Evolutionary conservation across 2,113 vertebrate species (phyloP).

Genomic region (Melospiza georgiana): DNA sequence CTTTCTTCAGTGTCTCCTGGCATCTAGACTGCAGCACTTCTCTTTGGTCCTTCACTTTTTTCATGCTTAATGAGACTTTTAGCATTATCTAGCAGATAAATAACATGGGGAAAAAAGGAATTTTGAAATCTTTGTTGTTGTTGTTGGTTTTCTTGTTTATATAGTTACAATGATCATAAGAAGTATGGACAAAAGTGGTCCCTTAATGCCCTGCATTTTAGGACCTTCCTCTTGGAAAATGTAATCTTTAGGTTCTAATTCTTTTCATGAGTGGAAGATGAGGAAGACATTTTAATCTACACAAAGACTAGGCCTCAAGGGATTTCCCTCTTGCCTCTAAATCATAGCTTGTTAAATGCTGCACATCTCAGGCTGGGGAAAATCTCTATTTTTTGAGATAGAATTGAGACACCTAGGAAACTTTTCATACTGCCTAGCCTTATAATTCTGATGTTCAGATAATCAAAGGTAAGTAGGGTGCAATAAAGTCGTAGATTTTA

Average conservation of each 20-base stretch:
- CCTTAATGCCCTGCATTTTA: background rate
- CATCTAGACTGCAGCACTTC: background rate
- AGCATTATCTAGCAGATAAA: background rate
- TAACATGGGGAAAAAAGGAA: background rate
- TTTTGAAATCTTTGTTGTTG: background rate
- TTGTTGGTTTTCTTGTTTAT: background rate
- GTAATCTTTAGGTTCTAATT: background rate
- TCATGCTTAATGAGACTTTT: background rate
- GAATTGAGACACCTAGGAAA: background rate
- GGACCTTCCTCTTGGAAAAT: background rate
- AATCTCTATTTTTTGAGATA: background rate
- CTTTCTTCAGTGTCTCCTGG: background rate
- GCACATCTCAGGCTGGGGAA: background rate
- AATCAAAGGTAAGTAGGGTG: background rate
- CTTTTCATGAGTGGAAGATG: background rate
- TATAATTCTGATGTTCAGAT: background rate
- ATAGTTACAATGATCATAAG: background rate
- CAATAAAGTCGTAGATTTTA: background rate
- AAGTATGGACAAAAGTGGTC: background rate
- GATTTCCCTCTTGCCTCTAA: background rate
- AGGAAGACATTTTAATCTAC: background rate
- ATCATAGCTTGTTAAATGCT: background rate
- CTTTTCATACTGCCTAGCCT: background rate
- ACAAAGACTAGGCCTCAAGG: rapidly evolving
- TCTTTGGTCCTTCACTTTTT: background rate